phyloP scores from a whole-genome alignment of 2,888 invertebrate species.

The Marronus borbonicus region DNA sequence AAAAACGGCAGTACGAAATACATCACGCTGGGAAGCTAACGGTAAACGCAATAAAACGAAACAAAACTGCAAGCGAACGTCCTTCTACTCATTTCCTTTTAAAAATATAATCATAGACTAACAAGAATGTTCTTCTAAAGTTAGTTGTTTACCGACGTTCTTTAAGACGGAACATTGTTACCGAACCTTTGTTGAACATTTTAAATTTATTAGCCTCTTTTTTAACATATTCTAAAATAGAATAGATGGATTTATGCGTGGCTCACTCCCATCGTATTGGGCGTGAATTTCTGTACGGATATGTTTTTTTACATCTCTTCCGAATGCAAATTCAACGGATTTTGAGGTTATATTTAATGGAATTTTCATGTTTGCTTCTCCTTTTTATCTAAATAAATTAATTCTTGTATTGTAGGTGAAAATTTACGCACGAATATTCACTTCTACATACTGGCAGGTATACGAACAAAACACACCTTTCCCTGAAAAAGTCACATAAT shows the following conservation, averaged over 20 bases:
- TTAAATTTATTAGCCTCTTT: constrained; percentile 44
- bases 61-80: constrained; percentile 33
- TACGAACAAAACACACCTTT: constrained; percentile 11
- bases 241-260: constrained; percentile 3
- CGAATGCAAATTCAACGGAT: constrained; percentile 17
- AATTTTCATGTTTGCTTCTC: constrained; percentile 36
- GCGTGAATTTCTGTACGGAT: background rate
- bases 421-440: constrained; percentile 5
- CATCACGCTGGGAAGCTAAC: constrained; percentile 33
- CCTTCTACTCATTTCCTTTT: constrained; percentile 42
- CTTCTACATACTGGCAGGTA: background rate
- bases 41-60: constrained; percentile 42
- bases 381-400: constrained; percentile 23
- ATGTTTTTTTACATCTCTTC: background rate
- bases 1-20: constrained; percentile 23
- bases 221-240: constrained; percentile 24
- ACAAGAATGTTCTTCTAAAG: constrained; percentile 37
- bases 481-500: constrained; percentile 42
- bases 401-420: constrained; percentile 21
- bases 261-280: background rate
- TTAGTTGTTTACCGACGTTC: constrained; percentile 39
- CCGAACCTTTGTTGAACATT: constrained; percentile 43
- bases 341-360: constrained; percentile 30
- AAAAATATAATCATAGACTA: constrained; percentile 44
- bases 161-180: constrained; percentile 34